Evolutionary conservation across 2,797 vertebrate species (phyloP), one percentile per base, ranked within the genome.

Genomic region (Taenioides sp.): DNA sequence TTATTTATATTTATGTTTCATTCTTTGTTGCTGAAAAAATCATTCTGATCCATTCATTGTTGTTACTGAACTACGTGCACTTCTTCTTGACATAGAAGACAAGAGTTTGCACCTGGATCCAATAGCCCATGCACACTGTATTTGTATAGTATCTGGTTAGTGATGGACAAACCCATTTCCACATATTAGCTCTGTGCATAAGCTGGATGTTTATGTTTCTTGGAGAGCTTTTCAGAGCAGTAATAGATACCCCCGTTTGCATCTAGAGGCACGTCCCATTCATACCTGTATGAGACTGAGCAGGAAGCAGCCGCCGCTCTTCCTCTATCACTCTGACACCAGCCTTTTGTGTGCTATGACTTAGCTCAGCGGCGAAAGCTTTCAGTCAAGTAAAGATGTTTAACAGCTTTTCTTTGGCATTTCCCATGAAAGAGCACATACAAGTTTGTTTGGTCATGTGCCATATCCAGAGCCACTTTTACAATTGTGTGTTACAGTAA

Each of bases 351-450:
- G 71, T 80, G 87, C 87, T 83, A 78, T 83, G 43, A 74, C 82
- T 77, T 79, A 73, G 22, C 0, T 43, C 92, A 94, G 91, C 89
- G 88, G 69, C 7, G 82, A 74, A 62, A 58, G 58, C 65, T 84
- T 23, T 79, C 74, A 75, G 49, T 12, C 64, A 6, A 18, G 50
- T 70, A 78, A 84, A 84, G 81, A 72, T 69, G 18, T 66, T 79
- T 88, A 77, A 82, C 87, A 83, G 86, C 84, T 76, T 87, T 74
- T 80, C 72, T 79, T 92, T 82, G 81, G 84, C 69, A 86, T 92
- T 96, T 96, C 94, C 95, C 95, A 94, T 93, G 93, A 95, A 94
- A 75, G 47, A 87, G 91, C 91, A 88, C 89, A 62, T 1, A 83
- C 64, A 27, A 11, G 27, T 76, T 37, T 62, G 60, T 62, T 62